phyloP scores from a whole-genome alignment of 2,888 invertebrate genomes.

The Cheilosia urbana region DNA sequence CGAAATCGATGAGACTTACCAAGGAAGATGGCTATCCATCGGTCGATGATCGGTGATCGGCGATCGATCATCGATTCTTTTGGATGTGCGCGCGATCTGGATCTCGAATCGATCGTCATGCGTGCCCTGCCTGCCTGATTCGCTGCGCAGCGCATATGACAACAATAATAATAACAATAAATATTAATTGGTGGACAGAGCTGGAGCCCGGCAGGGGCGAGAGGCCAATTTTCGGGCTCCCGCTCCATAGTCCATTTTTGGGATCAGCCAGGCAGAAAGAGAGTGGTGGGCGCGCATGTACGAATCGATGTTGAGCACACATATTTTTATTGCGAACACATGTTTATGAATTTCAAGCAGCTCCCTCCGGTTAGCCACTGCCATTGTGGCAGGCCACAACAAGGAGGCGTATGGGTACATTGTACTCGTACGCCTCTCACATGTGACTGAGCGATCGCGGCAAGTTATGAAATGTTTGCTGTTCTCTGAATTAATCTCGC shows the following conservation, averaged over 20 bases:
- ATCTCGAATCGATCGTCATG: conserved; percentile 75
- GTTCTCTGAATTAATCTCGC: conserved; percentile 69
- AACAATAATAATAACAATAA: conserved; percentile 75
- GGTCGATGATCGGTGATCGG: conserved; percentile 33
- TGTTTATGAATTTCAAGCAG: conserved; percentile 78
- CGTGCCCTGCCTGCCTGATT: conserved; percentile 73
- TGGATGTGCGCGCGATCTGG: conserved; percentile 68
- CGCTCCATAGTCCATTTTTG: conserved; percentile 65
- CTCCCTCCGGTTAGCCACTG: conserved; percentile 23
- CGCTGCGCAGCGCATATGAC: conserved; percentile 71
- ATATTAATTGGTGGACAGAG: conserved; percentile 68
- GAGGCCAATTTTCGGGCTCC: conserved; percentile 61
- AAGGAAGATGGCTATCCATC: conserved; percentile 57
- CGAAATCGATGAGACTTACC: conserved; percentile 56
- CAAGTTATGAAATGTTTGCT: conserved; percentile 70
- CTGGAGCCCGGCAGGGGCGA: conserved; percentile 10
- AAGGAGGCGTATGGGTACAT: background rate
- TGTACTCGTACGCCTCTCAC: background rate
- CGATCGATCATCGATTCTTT: conserved; percentile 67
- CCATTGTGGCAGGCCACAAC: background rate
- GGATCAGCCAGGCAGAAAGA: conserved; percentile 38
- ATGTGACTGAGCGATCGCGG: conserved; percentile 7
- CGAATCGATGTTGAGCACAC: conserved; percentile 72
- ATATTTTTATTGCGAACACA: conserved; percentile 78
- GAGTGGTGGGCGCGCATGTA: conserved; percentile 68